Percentiles rank a stretch among this genome's conserved stretches.
phyloP scores from a whole-genome alignment of 2,113 vertebrate species.

The Lathamus discolor region DNA sequence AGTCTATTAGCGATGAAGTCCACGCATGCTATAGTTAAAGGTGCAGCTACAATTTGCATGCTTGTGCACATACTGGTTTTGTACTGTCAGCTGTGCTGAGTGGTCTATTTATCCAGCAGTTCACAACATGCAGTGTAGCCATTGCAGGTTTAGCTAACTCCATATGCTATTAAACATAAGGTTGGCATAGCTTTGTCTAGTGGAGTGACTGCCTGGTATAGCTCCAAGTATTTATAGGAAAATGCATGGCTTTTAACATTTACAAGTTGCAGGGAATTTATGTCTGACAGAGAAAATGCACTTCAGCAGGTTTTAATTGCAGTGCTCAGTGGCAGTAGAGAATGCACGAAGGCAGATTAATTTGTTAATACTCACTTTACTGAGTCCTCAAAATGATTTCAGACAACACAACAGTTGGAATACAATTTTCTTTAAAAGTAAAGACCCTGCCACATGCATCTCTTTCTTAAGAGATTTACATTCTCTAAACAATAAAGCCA shows the following conservation, averaged over 20 bases:
- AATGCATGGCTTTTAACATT: neutral
- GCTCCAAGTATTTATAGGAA: neutral
- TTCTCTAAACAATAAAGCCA: neutral
- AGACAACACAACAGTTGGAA: neutral
- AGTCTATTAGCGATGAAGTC: neutral
- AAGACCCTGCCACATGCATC: neutral
- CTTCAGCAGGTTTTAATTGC: neutral
- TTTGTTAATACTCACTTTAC: neutral
- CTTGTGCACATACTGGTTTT: neutral
- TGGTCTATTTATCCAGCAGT: neutral
- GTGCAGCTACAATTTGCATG: neutral
- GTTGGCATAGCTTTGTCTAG: neutral
- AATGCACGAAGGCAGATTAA: neutral
- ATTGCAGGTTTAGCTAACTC: neutral
- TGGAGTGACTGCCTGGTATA: neutral
- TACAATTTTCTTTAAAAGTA: neutral
- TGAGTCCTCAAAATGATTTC: neutral
- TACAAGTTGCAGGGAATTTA: neutral
- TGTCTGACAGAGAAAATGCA: neutral
- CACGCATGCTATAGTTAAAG: neutral
- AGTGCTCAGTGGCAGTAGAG: neutral
- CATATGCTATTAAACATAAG: fast-evolving
- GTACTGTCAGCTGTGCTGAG: neutral
- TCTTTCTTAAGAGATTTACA: neutral
- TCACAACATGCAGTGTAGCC: neutral